Conservation (phyloP, 2,797 vertebrate genomes). For the Gallinago stenura region DNA sequence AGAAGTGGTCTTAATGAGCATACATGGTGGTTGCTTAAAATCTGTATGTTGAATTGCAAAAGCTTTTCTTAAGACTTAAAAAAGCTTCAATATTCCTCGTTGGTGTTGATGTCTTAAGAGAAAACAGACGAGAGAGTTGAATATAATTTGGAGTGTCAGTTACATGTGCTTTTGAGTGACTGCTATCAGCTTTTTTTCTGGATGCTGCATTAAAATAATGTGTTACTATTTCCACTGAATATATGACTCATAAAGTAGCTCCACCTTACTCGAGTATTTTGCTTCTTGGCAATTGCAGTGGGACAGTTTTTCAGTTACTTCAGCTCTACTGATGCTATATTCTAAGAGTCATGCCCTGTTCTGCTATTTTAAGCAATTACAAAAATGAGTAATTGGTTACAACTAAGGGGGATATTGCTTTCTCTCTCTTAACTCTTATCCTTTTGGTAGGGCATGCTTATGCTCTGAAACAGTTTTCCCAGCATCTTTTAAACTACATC, state of each 20-base stretch:
- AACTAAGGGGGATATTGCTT: background rate
- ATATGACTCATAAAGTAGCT: background rate
- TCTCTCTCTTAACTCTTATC: background rate
- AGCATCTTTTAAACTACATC: conserved; percentile 2
- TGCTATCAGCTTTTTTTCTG: background rate
- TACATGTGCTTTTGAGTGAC: background rate
- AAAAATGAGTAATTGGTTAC: background rate
- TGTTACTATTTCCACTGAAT: background rate
- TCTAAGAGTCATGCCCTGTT: background rate
- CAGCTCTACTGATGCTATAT: background rate
- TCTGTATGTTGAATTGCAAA: background rate
- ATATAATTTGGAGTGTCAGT: background rate
- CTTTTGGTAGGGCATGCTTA: background rate
- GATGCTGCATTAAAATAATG: background rate
- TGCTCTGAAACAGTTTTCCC: background rate
- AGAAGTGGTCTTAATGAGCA: background rate
- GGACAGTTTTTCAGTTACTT: background rate
- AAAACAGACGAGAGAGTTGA: background rate
- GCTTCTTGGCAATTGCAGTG: background rate
- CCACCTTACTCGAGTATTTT: background rate
- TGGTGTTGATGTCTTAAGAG: background rate
- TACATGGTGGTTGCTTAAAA: background rate
- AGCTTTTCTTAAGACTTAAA: background rate
- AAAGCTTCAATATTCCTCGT: background rate
- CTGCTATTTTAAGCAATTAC: background rate